Percentiles rank a stretch among this genome's conserved stretches.
Evolutionary conservation across 1,140 invertebrate species (phyloP).

Genomic region (Solenopsis fugax): DNA sequence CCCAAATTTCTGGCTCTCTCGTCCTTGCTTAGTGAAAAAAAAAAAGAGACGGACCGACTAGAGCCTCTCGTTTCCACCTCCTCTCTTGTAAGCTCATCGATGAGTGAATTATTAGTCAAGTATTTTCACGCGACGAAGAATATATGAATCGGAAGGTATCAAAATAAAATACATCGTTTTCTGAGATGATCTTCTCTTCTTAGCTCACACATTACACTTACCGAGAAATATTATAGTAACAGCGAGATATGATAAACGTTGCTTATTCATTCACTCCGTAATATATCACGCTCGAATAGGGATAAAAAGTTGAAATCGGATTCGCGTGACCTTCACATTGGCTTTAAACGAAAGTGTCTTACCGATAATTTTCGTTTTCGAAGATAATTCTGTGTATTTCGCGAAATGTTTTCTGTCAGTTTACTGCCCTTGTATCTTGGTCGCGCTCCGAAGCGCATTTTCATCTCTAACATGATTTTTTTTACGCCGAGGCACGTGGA

Average conservation of each 20-base stretch:
- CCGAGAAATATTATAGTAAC: neutral
- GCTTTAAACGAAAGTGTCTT: neutral
- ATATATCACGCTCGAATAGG: neutral
- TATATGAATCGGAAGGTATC: neutral
- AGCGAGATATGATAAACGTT: neutral
- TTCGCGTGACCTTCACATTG: neutral
- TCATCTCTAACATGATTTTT: conserved; percentile 21
- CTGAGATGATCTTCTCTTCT: neutral
- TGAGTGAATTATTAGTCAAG: neutral
- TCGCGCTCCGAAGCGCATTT: neutral
- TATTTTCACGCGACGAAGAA: neutral
- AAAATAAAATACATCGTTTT: neutral
- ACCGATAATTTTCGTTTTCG: neutral
- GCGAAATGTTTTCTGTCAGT: neutral
- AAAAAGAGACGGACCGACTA: conserved; percentile 13
- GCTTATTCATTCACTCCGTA: neutral
- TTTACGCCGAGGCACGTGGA: conserved; percentile 15
- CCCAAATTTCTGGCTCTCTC: conserved; percentile 31
- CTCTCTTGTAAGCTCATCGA: neutral
- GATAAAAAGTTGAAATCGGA: neutral
- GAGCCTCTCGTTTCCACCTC: conserved; percentile 25
- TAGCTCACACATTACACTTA: neutral
- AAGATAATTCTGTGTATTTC: neutral
- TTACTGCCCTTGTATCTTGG: neutral
- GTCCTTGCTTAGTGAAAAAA: neutral